These are phyloP conservation scores for Drosophila antonietae DNA, from an alignment of 2,888 invertebrate genomes.

Conservation along the genomic window DNA sequence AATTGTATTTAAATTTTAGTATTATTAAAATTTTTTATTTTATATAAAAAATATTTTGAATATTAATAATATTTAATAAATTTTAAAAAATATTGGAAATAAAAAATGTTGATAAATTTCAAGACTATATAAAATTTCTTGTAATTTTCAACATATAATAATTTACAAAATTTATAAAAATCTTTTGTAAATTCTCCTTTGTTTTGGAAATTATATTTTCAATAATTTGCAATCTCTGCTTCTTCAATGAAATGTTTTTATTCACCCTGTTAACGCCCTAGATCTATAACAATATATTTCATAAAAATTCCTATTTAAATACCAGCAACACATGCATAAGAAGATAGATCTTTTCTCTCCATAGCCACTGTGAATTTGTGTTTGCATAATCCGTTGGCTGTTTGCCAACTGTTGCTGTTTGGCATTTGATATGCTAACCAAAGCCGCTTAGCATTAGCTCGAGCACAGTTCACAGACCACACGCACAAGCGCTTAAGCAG, in stretches of 20 bases:
- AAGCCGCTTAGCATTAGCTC: conserved; percentile 49
- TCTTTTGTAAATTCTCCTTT: not conserved
- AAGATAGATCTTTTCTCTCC: not conserved
- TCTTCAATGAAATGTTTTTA: not conserved
- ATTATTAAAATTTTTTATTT: too few species aligned
- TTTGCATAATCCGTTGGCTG: conserved; percentile 13
- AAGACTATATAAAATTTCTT: not conserved
- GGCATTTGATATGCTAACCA: conserved; percentile 14
- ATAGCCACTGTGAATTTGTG: not conserved
- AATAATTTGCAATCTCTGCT: not conserved
- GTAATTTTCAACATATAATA: not conserved
- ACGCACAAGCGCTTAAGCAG: conserved; percentile 16
- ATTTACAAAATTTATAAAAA: not conserved
- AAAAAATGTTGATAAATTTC: not conserved
- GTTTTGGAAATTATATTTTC: fast-evolving
- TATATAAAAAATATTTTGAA: not conserved
- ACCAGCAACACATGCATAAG: not conserved
- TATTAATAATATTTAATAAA: not conserved
- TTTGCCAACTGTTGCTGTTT: conserved; percentile 50
- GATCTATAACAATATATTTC: not conserved
- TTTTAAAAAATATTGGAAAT: not conserved
- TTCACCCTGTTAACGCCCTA: not conserved
- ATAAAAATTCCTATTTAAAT: not conserved
- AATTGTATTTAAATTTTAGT: not conserved
- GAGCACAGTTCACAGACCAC: conserved; percentile 13